phyloP scores from a whole-genome alignment of 2,888 invertebrate species.

The Gortyna flavago region DNA sequence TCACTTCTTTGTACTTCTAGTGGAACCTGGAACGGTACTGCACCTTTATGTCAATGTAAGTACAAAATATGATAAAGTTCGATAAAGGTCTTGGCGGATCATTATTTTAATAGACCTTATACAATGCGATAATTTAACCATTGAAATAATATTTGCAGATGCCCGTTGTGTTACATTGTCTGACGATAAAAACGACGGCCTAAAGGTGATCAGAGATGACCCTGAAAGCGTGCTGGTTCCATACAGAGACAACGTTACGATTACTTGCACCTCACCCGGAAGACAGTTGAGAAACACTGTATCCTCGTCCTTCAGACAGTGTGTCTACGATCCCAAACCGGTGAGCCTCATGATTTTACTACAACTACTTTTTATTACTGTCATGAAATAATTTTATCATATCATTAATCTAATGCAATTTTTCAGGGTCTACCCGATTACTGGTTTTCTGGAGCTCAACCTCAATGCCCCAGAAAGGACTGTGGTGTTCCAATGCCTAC shows the following conservation, averaged over 20 bases:
- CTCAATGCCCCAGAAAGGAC: slow-evolving; percentile 96
- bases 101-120: background rate
- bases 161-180: slow-evolving; percentile 97
- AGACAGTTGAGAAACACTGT: slow-evolving; percentile 94
- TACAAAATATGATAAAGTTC: slow-evolving; percentile 56
- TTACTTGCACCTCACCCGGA: slow-evolving; percentile 94
- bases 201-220: slow-evolving; percentile 94
- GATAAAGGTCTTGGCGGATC: no score
- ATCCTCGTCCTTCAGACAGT: slow-evolving; percentile 96
- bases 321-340: slow-evolving; percentile 98
- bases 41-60: slow-evolving; percentile 98
- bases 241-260: slow-evolving; percentile 97
- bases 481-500: slow-evolving; percentile 98
- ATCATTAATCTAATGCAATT: background rate
- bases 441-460: slow-evolving; percentile 96
- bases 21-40: slow-evolving; percentile 98
- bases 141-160: slow-evolving; percentile 88
- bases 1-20: slow-evolving; percentile 96
- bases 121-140: background rate
- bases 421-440: slow-evolving; percentile 95
- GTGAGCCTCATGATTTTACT: slow-evolving; percentile 76
- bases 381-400: background rate
- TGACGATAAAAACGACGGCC: slow-evolving; percentile 96
- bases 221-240: slow-evolving; percentile 96
- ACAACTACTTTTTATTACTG: background rate